phyloP scores from a whole-genome alignment of 2,113 vertebrate genomes.

The Apistogramma diplotaenia region DNA sequence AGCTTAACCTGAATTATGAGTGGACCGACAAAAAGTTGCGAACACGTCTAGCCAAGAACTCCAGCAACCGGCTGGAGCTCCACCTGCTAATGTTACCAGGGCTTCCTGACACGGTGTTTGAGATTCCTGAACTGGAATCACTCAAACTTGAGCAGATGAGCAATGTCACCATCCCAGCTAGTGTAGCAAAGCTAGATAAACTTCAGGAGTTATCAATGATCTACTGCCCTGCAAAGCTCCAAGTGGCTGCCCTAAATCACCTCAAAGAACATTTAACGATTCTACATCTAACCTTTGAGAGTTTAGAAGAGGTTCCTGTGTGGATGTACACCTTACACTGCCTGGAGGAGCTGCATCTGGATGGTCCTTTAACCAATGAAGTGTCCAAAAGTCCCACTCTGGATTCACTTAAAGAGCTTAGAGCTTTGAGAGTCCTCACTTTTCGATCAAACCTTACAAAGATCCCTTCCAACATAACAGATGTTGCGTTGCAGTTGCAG shows the following conservation, averaged over 20 bases:
- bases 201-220: constrained; percentile 83
- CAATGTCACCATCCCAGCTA: constrained; percentile 78
- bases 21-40: constrained; percentile 85
- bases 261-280: constrained; percentile 82
- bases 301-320: constrained; percentile 79
- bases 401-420: constrained; percentile 82
- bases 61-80: constrained; percentile 78
- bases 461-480: constrained; percentile 79
- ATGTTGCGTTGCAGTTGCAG: constrained; percentile 80
- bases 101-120: constrained; percentile 84
- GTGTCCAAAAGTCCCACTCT: constrained; percentile 73
- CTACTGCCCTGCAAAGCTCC: constrained; percentile 80
- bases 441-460: constrained; percentile 81
- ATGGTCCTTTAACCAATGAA: constrained; percentile 78
- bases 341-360: constrained; percentile 85
- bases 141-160: constrained; percentile 84
- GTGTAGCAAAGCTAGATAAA: constrained; percentile 76
- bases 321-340: constrained; percentile 83
- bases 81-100: constrained; percentile 84
- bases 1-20: constrained; percentile 88
- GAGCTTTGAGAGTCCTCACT: constrained; percentile 79
- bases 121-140: constrained; percentile 81
- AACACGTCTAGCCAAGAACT: constrained; percentile 76
- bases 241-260: constrained; percentile 78
- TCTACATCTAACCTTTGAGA: constrained; percentile 78